These are phyloP conservation scores for Petrolisthes manimaculis DNA, from an alignment of 2,888 invertebrate species.

Conservation along the genomic window DNA sequence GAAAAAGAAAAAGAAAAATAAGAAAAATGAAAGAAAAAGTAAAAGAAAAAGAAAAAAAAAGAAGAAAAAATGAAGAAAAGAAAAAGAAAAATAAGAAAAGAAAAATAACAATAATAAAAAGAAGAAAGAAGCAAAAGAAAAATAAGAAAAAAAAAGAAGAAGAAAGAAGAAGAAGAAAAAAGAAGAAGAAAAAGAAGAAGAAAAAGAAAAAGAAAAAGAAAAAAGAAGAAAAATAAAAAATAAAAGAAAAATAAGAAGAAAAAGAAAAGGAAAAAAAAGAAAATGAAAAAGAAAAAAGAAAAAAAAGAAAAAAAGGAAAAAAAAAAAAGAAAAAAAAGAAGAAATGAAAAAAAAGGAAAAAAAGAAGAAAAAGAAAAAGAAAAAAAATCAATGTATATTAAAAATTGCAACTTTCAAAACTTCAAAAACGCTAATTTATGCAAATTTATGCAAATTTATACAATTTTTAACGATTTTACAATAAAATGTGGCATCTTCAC, in stretches of 20 bases:
- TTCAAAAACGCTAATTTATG: too few relatives aligned
- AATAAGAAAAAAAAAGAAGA: neutral
- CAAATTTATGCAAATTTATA: too few relatives aligned
- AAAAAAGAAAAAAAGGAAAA: neutral
- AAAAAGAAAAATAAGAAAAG: neutral
- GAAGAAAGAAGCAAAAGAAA: too few relatives aligned
- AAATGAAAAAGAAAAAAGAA: neutral
- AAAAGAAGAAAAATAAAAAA: neutral
- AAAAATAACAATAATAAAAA: neutral
- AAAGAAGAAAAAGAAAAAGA: neutral
- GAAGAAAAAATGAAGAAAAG: neutral
- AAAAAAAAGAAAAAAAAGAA: neutral
- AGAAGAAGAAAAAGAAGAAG: neutral
- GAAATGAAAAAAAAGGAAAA: neutral
- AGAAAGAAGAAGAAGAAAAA: neutral
- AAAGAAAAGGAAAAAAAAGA: too few relatives aligned
- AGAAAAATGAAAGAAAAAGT: neutral
- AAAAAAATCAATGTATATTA: too few relatives aligned
- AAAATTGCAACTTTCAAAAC: too few relatives aligned
- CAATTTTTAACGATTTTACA: too few relatives aligned
- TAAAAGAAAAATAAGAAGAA: neutral
- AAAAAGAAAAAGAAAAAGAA: neutral
- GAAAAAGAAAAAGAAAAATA: neutral
- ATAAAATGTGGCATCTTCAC: too few relatives aligned
- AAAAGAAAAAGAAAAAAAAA: slow-evolving; percentile 12